Evolutionary conservation across 1,140 invertebrate species (phyloP), one percentile per base, ranked within the genome.

Genomic region (Watersipora subatra): DNA sequence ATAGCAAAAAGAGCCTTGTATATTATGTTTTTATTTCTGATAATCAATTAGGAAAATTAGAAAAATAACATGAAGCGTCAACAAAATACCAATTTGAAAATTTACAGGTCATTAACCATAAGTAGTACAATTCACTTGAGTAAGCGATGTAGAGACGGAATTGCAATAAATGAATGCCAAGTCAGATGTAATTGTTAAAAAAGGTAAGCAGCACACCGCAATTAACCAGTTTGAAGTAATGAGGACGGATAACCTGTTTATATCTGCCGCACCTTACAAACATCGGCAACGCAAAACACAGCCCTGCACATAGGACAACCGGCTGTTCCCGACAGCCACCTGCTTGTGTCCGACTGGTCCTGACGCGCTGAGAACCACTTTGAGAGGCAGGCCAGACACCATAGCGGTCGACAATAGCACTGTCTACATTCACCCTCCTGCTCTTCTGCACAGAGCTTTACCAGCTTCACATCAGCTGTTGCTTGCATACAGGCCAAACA

Each of bases 401-500:
- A 94, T 86, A 93, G 87, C 20, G 90, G 90, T 61, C 88, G 85
- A 73, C 89, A 91, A 71, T 84, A 85, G 73, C 88, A 89, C 58
- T 73, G 80, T 12, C 75, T 73, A 72, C 86, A 87, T 0, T 71
- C 72, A 71, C 83, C 78, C 69, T 79, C 77, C 73, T 82, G 78
- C 70, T 79, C 77, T 77, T 66, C 82, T 76, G 66, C 77, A 73
- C 91, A 93, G 57, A 84, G 82, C 74, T 88, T 88, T 57, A 86
- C 82, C 7, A 95, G 79, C 80, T 92, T 93, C 3, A 93, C 85
- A 77, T 91, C 87, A 0, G 91, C 86, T 34, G 75, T 74, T 57
- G 82, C 84, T 75, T 89, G 85, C 87, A 92, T 90, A 73, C 92
- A 95, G 2, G 91, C 91, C 69, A 93, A 89, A 73, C 92, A 94